Conservation (phyloP, 2,113 vertebrate species). For the Amblyornis subalaris region DNA sequence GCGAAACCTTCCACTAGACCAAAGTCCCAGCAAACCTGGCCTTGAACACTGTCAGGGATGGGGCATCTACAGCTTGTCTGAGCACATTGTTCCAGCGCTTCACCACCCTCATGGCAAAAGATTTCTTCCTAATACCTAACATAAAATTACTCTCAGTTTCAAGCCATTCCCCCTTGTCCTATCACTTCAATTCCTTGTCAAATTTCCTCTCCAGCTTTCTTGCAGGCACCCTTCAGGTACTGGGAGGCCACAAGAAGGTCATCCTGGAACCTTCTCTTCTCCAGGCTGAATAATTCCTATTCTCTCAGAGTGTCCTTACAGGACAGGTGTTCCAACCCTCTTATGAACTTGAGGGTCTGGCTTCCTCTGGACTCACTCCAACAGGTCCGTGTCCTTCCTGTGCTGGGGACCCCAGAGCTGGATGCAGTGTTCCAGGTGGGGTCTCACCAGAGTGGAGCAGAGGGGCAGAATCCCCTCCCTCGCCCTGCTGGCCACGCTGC, state of each 20-base stretch:
- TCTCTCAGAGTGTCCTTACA: no score
- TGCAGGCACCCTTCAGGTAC: background rate
- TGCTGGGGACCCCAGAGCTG: background rate
- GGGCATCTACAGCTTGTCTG: background rate
- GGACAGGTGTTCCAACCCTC: background rate
- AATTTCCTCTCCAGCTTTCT: background rate
- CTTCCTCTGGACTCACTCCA: background rate
- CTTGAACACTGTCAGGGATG: background rate
- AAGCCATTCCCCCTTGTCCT: background rate
- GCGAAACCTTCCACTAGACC: no score
- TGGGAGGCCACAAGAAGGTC: no score
- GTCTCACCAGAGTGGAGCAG: background rate
- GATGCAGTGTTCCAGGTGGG: background rate
- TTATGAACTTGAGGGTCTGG: background rate
- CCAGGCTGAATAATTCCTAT: background rate
- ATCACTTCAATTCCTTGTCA: background rate
- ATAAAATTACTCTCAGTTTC: background rate
- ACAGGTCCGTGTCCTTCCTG: background rate
- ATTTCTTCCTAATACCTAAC: background rate
- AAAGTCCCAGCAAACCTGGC: background rate
- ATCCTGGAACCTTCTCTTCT: background rate
- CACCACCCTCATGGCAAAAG: background rate
- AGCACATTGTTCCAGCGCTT: background rate
- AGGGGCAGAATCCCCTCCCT: background rate
- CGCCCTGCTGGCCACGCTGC: background rate